Evolutionary conservation across 2,888 invertebrate genomes (phyloP).

Genomic region (Nomada flava): DNA sequence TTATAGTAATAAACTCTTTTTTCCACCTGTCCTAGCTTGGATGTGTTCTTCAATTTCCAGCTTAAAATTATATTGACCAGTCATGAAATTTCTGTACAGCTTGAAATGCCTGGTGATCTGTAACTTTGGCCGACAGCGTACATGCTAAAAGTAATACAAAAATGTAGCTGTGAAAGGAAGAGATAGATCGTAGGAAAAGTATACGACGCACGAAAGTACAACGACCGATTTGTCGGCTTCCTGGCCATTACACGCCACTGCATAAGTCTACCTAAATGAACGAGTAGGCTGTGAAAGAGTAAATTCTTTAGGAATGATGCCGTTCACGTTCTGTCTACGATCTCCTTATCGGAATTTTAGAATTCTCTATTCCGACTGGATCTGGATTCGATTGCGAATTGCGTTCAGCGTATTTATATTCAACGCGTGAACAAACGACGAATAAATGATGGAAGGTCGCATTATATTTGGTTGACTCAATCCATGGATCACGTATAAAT

Average conservation of each 20-base stretch:
- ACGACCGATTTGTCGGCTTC: constrained; percentile 57
- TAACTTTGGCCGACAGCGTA: too few relatives aligned
- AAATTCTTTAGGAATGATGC: constrained; percentile 69
- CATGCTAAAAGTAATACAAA: not conserved
- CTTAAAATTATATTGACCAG: too few relatives aligned
- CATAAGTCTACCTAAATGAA: constrained; percentile 57
- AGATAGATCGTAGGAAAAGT: not conserved
- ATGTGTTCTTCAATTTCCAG: too few relatives aligned
- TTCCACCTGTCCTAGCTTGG: too few relatives aligned
- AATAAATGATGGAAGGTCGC: too few relatives aligned
- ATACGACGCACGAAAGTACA: not conserved
- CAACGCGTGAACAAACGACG: too few relatives aligned
- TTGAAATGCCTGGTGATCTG: too few relatives aligned
- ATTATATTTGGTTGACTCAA: too few relatives aligned
- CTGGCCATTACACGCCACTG: constrained; percentile 46
- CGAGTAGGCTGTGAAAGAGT: constrained; percentile 68
- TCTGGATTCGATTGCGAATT: constrained; percentile 6
- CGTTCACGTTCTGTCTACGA: constrained; percentile 28
- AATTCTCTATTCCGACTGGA: constrained; percentile 46
- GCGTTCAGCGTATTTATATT: too few relatives aligned
- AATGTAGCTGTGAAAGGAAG: not conserved
- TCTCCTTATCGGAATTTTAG: constrained; percentile 54
- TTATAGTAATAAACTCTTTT: too few relatives aligned
- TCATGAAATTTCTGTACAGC: too few relatives aligned
- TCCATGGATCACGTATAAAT: too few relatives aligned